phyloP scores from a whole-genome alignment of 2,888 invertebrate species.

The Diloba caeruleocephala region DNA sequence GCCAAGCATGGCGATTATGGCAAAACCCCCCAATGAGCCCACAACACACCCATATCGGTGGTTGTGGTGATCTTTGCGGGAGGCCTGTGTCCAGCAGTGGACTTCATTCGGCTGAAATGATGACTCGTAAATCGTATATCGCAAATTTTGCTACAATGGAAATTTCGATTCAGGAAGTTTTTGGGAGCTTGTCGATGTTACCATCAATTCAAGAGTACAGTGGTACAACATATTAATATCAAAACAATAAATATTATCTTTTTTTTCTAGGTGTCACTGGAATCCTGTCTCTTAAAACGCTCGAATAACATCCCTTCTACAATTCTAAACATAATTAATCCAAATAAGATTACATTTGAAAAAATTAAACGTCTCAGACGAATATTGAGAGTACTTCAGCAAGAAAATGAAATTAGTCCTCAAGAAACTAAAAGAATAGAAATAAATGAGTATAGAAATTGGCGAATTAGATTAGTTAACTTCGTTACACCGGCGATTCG shows the following conservation, averaged over 20 bases:
- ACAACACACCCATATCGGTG: too few relatives aligned
- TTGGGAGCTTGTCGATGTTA: background rate
- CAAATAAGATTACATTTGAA: conserved; percentile 1
- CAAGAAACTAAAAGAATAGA: conserved; percentile 40
- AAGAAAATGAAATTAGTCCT: conserved; percentile 27
- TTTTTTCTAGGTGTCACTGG: too few relatives aligned
- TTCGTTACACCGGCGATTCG: conserved; percentile 57
- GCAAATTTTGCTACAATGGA: background rate
- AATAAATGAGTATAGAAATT: conserved; percentile 46
- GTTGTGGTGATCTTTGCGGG: too few relatives aligned
- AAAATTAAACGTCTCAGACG: background rate
- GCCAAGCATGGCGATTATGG: too few relatives aligned
- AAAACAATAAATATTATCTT: too few relatives aligned
- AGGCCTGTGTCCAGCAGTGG: too few relatives aligned
- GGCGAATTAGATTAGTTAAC: conserved; percentile 60
- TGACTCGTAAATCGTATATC: too few relatives aligned
- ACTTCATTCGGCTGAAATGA: too few relatives aligned
- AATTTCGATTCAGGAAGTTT: background rate
- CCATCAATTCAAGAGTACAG: background rate
- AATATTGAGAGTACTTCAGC: conserved; percentile 10
- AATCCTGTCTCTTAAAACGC: too few relatives aligned
- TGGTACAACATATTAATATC: too few relatives aligned
- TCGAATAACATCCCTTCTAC: too few relatives aligned
- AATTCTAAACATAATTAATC: conserved; percentile 2
- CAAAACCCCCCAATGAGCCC: too few relatives aligned